phyloP scores from a whole-genome alignment of 1,140 invertebrate genomes.

The Pollicipes pollicipes region DNA sequence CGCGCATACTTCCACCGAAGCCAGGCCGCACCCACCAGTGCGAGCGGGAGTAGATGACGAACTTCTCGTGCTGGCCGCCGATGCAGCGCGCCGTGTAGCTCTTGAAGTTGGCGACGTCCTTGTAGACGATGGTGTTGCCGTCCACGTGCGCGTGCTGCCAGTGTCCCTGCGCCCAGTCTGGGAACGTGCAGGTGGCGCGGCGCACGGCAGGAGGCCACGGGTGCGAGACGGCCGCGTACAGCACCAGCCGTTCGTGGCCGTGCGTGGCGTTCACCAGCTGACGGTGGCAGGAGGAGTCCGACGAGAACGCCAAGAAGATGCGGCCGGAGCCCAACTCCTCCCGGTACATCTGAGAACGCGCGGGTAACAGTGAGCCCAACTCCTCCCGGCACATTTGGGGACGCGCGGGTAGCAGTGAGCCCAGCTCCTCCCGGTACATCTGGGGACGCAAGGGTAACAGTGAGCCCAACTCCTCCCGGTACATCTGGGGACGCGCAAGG shows the following conservation, averaged over 20 bases:
- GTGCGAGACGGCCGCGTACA: conserved; percentile 26
- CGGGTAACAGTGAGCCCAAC: too few relatives aligned
- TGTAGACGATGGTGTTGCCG: conserved; percentile 40
- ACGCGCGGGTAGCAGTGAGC: too few relatives aligned
- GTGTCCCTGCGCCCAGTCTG: conserved; percentile 43
- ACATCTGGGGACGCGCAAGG: conserved; percentile 33
- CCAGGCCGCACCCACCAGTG: conserved; percentile 31
- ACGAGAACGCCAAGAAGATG: conserved; percentile 38
- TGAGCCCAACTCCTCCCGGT: conserved; percentile 33
- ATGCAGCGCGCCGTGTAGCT: conserved; percentile 43
- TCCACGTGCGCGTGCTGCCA: conserved; percentile 45
- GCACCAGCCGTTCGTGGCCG: conserved; percentile 40
- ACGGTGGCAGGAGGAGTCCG: conserved; percentile 43
- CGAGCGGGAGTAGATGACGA: conserved; percentile 32
- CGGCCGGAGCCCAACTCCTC: conserved; percentile 35
- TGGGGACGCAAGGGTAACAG: not conserved
- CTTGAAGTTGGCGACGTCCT: conserved; percentile 41
- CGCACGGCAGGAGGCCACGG: conserved; percentile 13
- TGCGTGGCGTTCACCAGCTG: conserved; percentile 36
- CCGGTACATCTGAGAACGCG: conserved; percentile 35
- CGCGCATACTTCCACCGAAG: too few relatives aligned
- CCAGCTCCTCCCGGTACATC: too few relatives aligned
- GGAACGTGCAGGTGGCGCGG: conserved; percentile 32
- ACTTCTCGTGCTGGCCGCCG: conserved; percentile 30
- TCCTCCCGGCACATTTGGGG: too few relatives aligned